These are phyloP conservation scores for Trichosurus vulpecula DNA, from an alignment of 2,797 vertebrate genomes.

Conservation along the genomic window DNA sequence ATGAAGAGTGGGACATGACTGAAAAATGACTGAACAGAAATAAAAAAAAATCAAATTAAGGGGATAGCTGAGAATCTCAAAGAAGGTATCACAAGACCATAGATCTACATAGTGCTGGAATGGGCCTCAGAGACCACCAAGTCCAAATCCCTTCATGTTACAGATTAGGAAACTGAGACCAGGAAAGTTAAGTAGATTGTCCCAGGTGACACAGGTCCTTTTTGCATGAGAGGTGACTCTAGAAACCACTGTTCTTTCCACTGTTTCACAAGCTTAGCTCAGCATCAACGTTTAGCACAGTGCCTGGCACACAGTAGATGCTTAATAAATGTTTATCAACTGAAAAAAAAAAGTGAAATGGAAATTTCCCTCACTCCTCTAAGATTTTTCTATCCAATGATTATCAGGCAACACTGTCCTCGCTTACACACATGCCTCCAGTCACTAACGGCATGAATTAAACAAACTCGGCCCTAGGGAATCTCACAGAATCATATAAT, in stretches of 20 bases:
- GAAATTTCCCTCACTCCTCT: neutral
- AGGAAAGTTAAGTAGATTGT: neutral
- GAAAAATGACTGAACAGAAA: neutral
- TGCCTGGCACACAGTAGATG: neutral
- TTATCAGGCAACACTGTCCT: neutral
- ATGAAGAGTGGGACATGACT: too few relatives aligned
- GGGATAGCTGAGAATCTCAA: neutral
- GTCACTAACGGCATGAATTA: neutral
- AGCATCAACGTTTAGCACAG: too few relatives aligned
- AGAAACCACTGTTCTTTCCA: neutral
- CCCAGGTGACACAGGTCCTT: neutral
- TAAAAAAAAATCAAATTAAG: neutral
- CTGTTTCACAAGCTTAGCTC: neutral
- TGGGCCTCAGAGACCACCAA: neutral
- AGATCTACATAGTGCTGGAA: neutral
- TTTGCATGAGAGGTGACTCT: neutral
- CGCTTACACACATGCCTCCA: neutral
- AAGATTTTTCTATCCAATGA: neutral
- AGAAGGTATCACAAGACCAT: neutral
- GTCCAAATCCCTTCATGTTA: neutral
- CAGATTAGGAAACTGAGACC: neutral
- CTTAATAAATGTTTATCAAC: neutral
- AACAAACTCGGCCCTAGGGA: neutral
- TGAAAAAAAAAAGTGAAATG: neutral
- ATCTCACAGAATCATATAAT: neutral